A percentile compares a stretch with the other conserved stretches of the same genome.
These are phyloP conservation scores for Psittacula cyanocephala DNA, from an alignment of 2,113 vertebrate species.

Conservation along the genomic window DNA sequence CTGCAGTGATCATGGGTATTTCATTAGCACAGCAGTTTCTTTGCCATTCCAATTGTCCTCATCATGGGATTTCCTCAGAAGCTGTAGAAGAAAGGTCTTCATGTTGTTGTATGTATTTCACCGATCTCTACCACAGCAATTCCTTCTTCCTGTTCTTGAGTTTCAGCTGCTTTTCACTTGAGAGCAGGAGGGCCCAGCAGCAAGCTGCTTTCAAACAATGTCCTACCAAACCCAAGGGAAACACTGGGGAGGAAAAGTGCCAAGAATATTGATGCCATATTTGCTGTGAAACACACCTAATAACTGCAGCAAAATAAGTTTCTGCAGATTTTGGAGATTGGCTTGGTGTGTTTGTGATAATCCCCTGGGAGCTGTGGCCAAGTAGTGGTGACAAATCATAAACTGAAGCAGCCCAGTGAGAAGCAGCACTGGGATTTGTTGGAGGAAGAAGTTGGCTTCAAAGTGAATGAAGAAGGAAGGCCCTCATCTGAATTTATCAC, in stretches of 20 bases:
- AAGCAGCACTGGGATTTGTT: not conserved
- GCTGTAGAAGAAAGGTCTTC: constrained; percentile 4
- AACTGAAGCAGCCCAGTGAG: not conserved
- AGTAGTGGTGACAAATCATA: not conserved
- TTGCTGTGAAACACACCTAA: not conserved
- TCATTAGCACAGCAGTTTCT: constrained; percentile 26
- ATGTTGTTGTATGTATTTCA: not conserved
- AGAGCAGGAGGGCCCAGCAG: not conserved
- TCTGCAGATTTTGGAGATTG: not conserved
- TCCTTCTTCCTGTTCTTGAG: not conserved
- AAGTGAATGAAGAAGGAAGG: not conserved
- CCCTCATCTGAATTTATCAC: not conserved
- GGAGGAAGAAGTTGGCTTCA: not conserved
- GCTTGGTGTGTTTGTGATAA: not conserved
- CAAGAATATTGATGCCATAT: not conserved
- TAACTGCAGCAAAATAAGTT: not conserved
- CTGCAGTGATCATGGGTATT: not conserved
- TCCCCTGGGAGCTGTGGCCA: not conserved
- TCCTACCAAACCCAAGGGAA: not conserved
- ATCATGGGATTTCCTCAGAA: not conserved
- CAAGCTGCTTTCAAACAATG: not conserved
- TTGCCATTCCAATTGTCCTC: constrained; percentile 28
- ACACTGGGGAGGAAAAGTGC: not conserved
- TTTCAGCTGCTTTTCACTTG: not conserved
- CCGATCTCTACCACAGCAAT: not conserved